Evolutionary conservation across 2,797 vertebrate species (phyloP).

Genomic region (Parotocinclus haroldoi): DNA sequence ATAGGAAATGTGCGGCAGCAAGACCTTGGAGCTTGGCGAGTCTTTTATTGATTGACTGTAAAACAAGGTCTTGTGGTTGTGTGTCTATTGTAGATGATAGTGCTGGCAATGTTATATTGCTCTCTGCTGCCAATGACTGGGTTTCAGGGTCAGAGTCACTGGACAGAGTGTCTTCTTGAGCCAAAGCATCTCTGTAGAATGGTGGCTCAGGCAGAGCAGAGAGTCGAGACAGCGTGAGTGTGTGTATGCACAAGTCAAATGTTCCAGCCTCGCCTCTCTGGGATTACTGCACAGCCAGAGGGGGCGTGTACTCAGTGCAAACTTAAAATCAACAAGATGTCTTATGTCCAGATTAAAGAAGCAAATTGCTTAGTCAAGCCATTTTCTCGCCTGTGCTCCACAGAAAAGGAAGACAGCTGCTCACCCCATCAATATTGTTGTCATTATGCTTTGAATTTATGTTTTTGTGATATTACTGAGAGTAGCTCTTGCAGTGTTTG

Average conservation of each 20-base stretch:
- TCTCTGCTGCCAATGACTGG: conserved; percentile 60
- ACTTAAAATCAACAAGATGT: conserved; percentile 56
- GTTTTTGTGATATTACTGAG: conserved; percentile 29
- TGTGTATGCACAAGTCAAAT: conserved; percentile 35
- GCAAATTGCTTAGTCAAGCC: conserved; percentile 48
- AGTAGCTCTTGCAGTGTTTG: conserved; percentile 30
- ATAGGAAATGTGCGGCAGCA: conserved; percentile 58
- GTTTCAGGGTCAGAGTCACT: conserved; percentile 59
- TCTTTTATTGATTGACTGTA: conserved; percentile 67
- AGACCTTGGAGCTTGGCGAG: conserved; percentile 54
- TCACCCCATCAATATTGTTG: conserved; percentile 23
- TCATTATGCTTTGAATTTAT: conserved; percentile 26
- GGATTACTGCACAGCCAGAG: conserved; percentile 55
- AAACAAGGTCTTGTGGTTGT: conserved; percentile 61
- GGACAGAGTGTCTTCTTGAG: conserved; percentile 50
- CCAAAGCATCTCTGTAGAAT: conserved; percentile 53
- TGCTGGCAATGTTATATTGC: conserved; percentile 53
- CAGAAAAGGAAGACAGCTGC: conserved; percentile 26
- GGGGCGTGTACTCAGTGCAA: conserved; percentile 48
- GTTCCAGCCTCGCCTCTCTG: conserved; percentile 53
- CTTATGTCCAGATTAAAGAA: conserved; percentile 56
- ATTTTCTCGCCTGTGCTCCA: conserved; percentile 26
- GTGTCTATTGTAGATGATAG: conserved; percentile 66
- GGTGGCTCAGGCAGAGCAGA: conserved; percentile 44
- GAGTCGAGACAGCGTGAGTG: conserved; percentile 34